These are phyloP conservation scores for Oreonectes daqikongensis DNA, from an alignment of 2,797 vertebrate species.

Conservation along the genomic window DNA sequence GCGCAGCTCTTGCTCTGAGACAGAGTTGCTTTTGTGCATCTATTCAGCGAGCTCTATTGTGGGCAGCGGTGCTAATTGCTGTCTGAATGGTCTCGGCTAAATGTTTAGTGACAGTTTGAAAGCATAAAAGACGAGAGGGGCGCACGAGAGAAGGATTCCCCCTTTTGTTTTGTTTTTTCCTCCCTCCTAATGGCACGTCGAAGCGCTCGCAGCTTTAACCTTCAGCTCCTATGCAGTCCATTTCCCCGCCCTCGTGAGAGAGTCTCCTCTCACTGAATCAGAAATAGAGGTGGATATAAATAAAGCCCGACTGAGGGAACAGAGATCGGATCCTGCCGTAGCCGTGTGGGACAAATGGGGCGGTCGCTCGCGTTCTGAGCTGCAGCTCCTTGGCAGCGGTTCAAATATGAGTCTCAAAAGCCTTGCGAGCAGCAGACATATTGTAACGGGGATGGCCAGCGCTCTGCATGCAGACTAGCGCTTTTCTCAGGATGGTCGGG, in stretches of 20 bases:
- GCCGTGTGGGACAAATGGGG: slow-evolving; percentile 50
- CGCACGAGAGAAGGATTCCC: slow-evolving; percentile 45
- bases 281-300: slow-evolving; percentile 76
- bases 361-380: slow-evolving; percentile 57
- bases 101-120: slow-evolving; percentile 71
- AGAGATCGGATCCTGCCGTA: slow-evolving; percentile 67
- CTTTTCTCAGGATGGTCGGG: slow-evolving; percentile 85
- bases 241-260: slow-evolving; percentile 56
- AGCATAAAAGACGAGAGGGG: slow-evolving; percentile 59
- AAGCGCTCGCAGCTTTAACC: slow-evolving; percentile 61
- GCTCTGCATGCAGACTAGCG: slow-evolving; percentile 80
- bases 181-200: slow-evolving; percentile 61
- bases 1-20: slow-evolving; percentile 35
- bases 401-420: slow-evolving; percentile 84
- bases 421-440: slow-evolving; percentile 83
- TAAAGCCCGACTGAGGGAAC: slow-evolving; percentile 72
- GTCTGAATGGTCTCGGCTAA: slow-evolving; percentile 65
- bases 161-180: slow-evolving; percentile 60
- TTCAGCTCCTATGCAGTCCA: slow-evolving; percentile 56
- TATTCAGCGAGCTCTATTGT: slow-evolving; percentile 62
- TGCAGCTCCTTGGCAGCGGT: slow-evolving; percentile 86
- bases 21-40: slow-evolving; percentile 58
- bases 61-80: slow-evolving; percentile 67
- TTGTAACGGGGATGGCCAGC: slow-evolving; percentile 83
- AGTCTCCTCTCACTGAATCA: slow-evolving; percentile 69